These are phyloP conservation scores for Gymnodraco acuticeps DNA, from an alignment of 2,797 vertebrate species.

Conservation along the genomic window DNA sequence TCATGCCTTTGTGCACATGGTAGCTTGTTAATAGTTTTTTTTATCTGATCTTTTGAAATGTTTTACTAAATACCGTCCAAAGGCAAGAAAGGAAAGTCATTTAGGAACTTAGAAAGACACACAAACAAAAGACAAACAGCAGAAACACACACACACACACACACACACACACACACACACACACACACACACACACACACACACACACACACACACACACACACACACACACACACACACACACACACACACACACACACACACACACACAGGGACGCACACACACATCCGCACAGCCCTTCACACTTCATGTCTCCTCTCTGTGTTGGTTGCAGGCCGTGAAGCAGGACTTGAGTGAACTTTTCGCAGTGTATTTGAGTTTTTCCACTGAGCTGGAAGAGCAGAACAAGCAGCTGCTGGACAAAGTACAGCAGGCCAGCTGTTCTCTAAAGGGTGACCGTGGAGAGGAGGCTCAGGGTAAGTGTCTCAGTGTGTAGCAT, in stretches of 20 bases:
- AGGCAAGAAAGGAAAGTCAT: conserved; percentile 37
- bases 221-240: background rate
- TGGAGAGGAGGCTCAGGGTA: conserved; percentile 79
- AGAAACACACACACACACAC: background rate
- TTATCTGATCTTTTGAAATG: background rate
- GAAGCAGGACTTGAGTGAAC: conserved; percentile 82
- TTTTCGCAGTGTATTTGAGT: conserved; percentile 76
- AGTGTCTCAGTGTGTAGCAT: conserved; percentile 54
- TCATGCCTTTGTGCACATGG: background rate
- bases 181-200: too few species aligned
- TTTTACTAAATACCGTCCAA: background rate
- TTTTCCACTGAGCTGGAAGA: conserved; percentile 80
- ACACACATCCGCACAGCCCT: background rate
- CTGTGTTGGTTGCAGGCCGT: conserved; percentile 76
- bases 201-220: background rate
- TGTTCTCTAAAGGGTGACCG: conserved; percentile 55
- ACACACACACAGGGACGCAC: background rate
- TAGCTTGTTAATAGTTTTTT: background rate
- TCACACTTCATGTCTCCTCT: background rate
- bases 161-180: background rate
- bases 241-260: too few species aligned
- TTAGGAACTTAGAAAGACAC: background rate
- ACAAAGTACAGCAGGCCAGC: conserved; percentile 67
- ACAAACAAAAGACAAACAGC: background rate
- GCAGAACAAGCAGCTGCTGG: conserved; percentile 77